Evolutionary conservation across 2,888 invertebrate species (phyloP).

Genomic region (Tanytarsus gracilentus): DNA sequence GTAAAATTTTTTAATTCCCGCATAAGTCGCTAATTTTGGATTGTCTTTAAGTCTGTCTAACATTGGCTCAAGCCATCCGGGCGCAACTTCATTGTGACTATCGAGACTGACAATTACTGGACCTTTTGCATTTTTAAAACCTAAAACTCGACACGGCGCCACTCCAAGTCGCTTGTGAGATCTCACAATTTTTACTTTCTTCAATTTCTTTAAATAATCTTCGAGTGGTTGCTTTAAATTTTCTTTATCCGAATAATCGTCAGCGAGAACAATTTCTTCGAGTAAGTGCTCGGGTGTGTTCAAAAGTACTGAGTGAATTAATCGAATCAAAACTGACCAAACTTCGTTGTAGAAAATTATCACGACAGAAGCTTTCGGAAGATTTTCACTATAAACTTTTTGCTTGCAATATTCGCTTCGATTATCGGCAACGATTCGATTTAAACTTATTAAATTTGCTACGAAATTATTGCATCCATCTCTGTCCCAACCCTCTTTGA

Average conservation of each 20-base stretch:
- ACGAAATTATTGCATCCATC: neutral
- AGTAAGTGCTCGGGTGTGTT: constrained; percentile 51
- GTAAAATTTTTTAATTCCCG: too few species aligned
- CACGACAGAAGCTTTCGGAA: constrained; percentile 79
- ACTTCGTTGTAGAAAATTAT: constrained; percentile 91
- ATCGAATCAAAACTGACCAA: constrained; percentile 62
- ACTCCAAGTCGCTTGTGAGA: neutral
- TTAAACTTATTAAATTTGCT: constrained; percentile 50
- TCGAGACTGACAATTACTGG: neutral
- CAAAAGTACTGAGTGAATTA: constrained; percentile 57
- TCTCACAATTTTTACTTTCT: neutral
- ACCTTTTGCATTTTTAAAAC: neutral
- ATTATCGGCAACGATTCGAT: constrained; percentile 73
- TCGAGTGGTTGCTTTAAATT: neutral
- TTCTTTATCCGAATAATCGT: constrained; percentile 47
- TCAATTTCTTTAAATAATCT: neutral
- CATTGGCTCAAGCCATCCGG: constrained; percentile 4
- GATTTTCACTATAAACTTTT: constrained; percentile 56
- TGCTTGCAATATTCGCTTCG: constrained; percentile 57
- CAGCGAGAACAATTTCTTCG: constrained; percentile 78
- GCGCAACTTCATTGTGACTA: neutral
- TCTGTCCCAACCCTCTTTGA: neutral
- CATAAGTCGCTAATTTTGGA: neutral
- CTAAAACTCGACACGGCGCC: neutral
- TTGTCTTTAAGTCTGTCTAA: neutral